Evolutionary conservation across 2,797 vertebrate species (phyloP), one percentile per base, ranked within the genome.

Genomic region (Ceyx erithaca): DNA sequence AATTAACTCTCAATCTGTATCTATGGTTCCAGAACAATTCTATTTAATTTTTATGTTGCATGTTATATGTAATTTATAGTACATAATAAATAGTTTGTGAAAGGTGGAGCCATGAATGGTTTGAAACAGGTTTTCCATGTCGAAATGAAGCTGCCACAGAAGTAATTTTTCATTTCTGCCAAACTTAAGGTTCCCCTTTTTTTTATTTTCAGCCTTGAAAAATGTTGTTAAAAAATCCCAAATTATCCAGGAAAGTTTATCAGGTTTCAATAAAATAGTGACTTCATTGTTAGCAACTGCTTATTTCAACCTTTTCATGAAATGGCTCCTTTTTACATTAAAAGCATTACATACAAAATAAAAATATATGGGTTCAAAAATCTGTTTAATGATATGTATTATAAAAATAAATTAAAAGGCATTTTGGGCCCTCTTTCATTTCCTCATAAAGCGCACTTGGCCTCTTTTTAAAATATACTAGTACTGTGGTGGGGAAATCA

Each of bases 251-350:
- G 76, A 94, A 97, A 96, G 92, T 97, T 97, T 92, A 97, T 97
- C 97, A 93, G 77, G 93, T 97, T 97, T 97, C 96, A 96, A 96
- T 95, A 97, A 97, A 97, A 98, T 94, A 98, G 93, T 96, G 96
- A 97, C 94, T 97, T 97, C 96, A 96, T 96, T 97, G 96, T 98
- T 97, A 97, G 78, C 54, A 96, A 96, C 66, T 76, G 84, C 76
- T 96, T 93, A 96, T 96, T 97, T 95, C 91, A 95, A 85, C 71
- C n/a, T 10, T 93, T 87, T 94, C 87, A 92, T 94, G 71, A 97
- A 96, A 94, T 95, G 76, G 67, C 72, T 97, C 82, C 75, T 90
- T 96, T 91, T 97, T 96, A 70, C 68, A 67, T 94, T 95, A 68
- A 80, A 85, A 94, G 62, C 70, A 93, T 95, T 95, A 89, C 93